Evolutionary conservation across 2,888 invertebrate genomes (phyloP).

Genomic region (Monochamus alternatus): DNA sequence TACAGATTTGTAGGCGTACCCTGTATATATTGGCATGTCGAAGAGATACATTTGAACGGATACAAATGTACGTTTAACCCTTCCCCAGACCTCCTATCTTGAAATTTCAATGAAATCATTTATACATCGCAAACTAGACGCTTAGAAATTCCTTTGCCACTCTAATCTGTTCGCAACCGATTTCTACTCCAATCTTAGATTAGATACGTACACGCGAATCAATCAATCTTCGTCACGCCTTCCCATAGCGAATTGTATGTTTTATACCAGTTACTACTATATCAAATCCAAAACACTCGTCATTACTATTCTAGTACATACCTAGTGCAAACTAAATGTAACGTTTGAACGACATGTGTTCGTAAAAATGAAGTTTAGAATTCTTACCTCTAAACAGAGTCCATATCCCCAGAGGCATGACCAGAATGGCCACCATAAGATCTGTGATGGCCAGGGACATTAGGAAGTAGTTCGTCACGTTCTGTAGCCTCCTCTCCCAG

Average conservation of each 20-base stretch:
- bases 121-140: constrained; percentile 4
- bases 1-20: too few species aligned
- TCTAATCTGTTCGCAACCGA: neutral
- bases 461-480: constrained; percentile 97
- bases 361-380: neutral
- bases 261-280: too few species aligned
- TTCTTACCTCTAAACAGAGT: constrained; percentile 86
- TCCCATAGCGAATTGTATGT: neutral
- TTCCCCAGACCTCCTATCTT: neutral
- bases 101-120: neutral
- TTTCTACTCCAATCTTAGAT: neutral
- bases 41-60: neutral
- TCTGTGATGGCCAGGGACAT: constrained; percentile 97
- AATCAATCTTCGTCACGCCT: neutral
- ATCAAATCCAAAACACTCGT: too few species aligned
- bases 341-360: too few species aligned
- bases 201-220: neutral
- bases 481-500: constrained; percentile 93
- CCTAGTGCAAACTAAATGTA: too few species aligned
- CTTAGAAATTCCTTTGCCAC: constrained; percentile 1
- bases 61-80: neutral
- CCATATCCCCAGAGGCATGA: constrained; percentile 95
- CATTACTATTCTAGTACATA: too few species aligned
- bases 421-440: constrained; percentile 92
- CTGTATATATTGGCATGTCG: too few species aligned